Percentiles rank a stretch among this genome's conserved stretches.
Conservation (phyloP, 2,888 invertebrate genomes). For the Scaptomyza cyrtandrae region DNA sequence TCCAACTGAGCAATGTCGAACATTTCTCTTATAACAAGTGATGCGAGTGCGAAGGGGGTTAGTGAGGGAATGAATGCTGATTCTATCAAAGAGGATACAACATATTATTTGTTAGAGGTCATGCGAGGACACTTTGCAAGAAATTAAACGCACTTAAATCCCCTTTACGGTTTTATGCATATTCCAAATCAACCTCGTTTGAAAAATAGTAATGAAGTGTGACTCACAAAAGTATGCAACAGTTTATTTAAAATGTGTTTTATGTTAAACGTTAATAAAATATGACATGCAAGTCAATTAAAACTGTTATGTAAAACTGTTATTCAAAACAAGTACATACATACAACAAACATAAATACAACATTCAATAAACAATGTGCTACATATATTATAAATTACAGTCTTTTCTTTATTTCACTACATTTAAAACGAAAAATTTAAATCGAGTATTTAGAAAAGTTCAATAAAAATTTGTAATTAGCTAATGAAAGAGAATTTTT, state of each 20-base stretch:
- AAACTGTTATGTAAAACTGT: too few species aligned
- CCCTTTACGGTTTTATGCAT: neutral
- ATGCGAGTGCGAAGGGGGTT: conserved; percentile 8
- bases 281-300: neutral
- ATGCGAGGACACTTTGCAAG: neutral
- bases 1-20: conserved; percentile 52
- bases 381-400: too few species aligned
- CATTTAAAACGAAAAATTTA: too few species aligned
- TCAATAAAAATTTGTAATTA: neutral
- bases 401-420: too few species aligned
- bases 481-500: neutral
- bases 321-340: too few species aligned
- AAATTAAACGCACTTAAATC: conserved; percentile 10
- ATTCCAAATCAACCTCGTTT: too few species aligned
- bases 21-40: conserved; percentile 27
- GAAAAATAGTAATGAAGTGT: too few species aligned
- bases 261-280: neutral
- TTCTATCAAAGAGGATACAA: conserved; percentile 5
- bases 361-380: too few species aligned
- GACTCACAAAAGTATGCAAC: neutral
- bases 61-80: neutral
- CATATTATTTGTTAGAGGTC: conserved; percentile 6
- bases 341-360: too few species aligned
- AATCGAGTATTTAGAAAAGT: neutral
- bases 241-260: neutral